Percentiles rank a stretch among this genome's conserved stretches.
These are phyloP conservation scores for human (Homo sapiens) DNA, from an alignment of 2,113 vertebrate genomes.

Conservation along the genomic window DNA sequence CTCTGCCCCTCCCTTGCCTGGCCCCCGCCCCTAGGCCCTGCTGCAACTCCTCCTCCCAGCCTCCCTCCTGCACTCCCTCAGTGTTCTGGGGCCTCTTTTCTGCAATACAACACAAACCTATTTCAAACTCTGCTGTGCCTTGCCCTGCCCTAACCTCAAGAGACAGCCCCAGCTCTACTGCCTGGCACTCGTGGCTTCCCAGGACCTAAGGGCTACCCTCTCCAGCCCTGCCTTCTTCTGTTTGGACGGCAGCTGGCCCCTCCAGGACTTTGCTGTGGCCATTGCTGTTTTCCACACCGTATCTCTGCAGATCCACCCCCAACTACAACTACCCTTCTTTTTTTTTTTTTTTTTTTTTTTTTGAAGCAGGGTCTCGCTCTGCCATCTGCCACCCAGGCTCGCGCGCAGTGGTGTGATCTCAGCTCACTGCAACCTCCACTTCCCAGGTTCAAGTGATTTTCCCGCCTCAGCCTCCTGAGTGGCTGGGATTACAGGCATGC, in stretches of 20 bases:
- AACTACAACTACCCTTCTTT: neutral
- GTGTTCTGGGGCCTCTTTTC: neutral
- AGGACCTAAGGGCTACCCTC: neutral
- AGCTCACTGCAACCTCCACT: no score
- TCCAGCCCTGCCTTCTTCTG: neutral
- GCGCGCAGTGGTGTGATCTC: no score
- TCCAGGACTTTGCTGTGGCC: neutral
- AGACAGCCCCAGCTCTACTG: neutral
- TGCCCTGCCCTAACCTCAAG: neutral
- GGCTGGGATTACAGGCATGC: no score
- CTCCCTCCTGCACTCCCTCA: neutral
- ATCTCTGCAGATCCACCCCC: neutral
- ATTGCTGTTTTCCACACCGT: fast-evolving
- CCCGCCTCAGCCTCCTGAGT: no score
- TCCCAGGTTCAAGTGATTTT: no score
- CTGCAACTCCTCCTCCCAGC: neutral
- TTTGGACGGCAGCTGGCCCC: fast-evolving
- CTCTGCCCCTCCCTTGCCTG: neutral
- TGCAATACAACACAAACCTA: neutral
- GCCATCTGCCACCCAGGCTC: no score
- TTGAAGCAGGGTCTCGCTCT: no score
- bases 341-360: no score
- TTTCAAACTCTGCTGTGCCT: neutral
- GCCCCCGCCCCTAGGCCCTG: neutral
- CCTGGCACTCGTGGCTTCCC: neutral